Percentiles rank a stretch among this genome's conserved stretches.
These are phyloP conservation scores for Eupithecia subumbrata DNA, from an alignment of 2,888 invertebrate genomes.

Conservation along the genomic window DNA sequence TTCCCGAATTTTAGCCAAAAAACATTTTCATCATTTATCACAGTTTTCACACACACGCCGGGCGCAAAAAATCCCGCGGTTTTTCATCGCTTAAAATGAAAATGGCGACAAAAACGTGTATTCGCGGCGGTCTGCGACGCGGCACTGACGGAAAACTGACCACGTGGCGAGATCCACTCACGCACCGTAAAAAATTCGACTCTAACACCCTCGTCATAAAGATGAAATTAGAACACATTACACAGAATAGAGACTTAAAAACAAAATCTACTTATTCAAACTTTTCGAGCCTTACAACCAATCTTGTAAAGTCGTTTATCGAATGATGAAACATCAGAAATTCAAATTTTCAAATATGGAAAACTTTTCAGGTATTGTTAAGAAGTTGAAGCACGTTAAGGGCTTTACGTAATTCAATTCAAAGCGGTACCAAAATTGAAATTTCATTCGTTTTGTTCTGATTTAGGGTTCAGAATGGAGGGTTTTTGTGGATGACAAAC, in stretches of 20 bases:
- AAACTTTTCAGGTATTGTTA: conserved; percentile 35
- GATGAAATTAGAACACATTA: conserved; percentile 14
- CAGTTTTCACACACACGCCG: conserved; percentile 16
- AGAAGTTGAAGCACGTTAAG: conserved; percentile 18
- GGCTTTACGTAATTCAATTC: conserved; percentile 29
- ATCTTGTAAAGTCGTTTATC: conserved; percentile 37
- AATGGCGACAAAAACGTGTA: conserved; percentile 31
- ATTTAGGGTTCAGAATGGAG: conserved; percentile 34
- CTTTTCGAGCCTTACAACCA: conserved; percentile 33
- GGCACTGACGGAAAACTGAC: conserved; percentile 40
- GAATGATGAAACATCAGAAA: conserved; percentile 25
- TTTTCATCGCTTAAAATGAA: conserved; percentile 14
- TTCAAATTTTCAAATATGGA: conserved; percentile 36
- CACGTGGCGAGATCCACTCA: conserved; percentile 39
- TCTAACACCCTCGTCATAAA: conserved; percentile 10
- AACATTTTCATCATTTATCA: conserved; percentile 14
- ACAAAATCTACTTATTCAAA: conserved; percentile 13
- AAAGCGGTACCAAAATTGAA: conserved; percentile 26
- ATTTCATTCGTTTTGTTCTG: conserved; percentile 27
- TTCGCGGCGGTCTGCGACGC: conserved; percentile 28
- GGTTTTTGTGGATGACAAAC: conserved; percentile 43
- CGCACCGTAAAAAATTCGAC: conserved; percentile 21
- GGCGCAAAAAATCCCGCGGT: conserved; percentile 27
- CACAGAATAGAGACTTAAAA: conserved; percentile 12
- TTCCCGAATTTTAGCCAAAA: conserved; percentile 4